Evolutionary conservation across 2,888 invertebrate species (phyloP), one percentile per base, ranked within the genome.

Genomic region (Isoperla grammatica): DNA sequence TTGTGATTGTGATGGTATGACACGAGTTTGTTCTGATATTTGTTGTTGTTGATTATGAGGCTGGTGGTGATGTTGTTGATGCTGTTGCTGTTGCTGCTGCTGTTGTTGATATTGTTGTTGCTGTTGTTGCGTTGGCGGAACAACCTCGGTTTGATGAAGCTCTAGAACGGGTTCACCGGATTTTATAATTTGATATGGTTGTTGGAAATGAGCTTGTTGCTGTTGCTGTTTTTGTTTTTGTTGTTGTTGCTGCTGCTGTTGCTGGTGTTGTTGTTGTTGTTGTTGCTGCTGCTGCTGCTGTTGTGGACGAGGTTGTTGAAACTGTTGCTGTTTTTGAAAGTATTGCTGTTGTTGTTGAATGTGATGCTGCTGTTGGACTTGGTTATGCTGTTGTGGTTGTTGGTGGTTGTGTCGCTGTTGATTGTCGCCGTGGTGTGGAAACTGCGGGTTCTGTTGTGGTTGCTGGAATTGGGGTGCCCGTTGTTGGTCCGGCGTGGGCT

Each of bases 81-180:
- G 65, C 15, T 67, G 66, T 6, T 42, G 37, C 1, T 62, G 63
- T 2, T 63, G 64, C 39, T 62, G 66, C 55, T 56, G 65, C 11
- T 63, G 59, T 4, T 65, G 59, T 35, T 56, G 65, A 17, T 56
- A 57, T 23, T 54, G 48, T 6, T 57, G 61, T 57, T 59, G 61
- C 2, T 57, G 61, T 9, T 63, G 60, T 37, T 39, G 43, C 22
- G 45, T 39, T 68, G 68, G 1, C 69, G 56, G 53, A 65, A 67
- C 43, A 67, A 63, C 5, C 67, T 29, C 9, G 67, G 40, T 11
- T 68, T 64, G 11, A 64, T 2, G 70, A 66, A 64, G 88, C 73
- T 91, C 90, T 65, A 82, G 84, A 75, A 87, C 88, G 5, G 90
- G 85, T 60, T 53, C 53, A 8, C 90, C 82, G 15, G 90, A 84